Base-by-base conservation (phyloP, 1,140 invertebrate species). In the Euwallacea fornicatus region DNA sequence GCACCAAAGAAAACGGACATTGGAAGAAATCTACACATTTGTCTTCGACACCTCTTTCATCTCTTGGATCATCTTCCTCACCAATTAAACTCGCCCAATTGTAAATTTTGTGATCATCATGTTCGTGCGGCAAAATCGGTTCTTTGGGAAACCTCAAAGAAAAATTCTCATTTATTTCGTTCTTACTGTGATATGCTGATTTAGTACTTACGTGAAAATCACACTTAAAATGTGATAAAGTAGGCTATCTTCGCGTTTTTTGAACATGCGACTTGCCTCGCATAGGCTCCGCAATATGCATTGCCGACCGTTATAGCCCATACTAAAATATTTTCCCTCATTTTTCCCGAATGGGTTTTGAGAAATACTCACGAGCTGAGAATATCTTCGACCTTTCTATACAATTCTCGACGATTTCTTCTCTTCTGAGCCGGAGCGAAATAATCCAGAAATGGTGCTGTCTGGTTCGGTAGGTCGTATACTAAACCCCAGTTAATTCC, bases 401-500 rank as follows among this genome's bases (percentile, higher is more conserved):
- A 92, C 46, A 88, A 81, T 72, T 86, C 87, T 33, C 85, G 78
- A 42, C 86, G 84, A 75, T 83, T 86, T 73, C 85, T 81, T 59
- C 85, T 82, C 73, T 89, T 76, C 83, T 80, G 50, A 76, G 71
- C 21, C 16, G 55, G 58, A 56, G 44, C 16, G 54, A 47, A 61
- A 62, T 83, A 50, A 47, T 84, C 82, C 3, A 86, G 80, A 33
- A 87, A 81, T 43, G 71, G 62, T 76, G 87, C 88, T 0, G 88
- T 88, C 67, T 87, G 86, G 74, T 91, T 86, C 0, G 91, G 91
- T 50, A 93, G 78, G 75, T 92, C 90, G 73, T 91, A 93, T 0
- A 90, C 88, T 46, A 91, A 88, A 63, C 90, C 90, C 90, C 90
- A 93, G 80, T 91, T 92, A 9, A 91, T 74, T 2, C 87, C 88